Evolutionary conservation across 2,797 vertebrate genomes (phyloP).

Genomic region (Mus minutoides): DNA sequence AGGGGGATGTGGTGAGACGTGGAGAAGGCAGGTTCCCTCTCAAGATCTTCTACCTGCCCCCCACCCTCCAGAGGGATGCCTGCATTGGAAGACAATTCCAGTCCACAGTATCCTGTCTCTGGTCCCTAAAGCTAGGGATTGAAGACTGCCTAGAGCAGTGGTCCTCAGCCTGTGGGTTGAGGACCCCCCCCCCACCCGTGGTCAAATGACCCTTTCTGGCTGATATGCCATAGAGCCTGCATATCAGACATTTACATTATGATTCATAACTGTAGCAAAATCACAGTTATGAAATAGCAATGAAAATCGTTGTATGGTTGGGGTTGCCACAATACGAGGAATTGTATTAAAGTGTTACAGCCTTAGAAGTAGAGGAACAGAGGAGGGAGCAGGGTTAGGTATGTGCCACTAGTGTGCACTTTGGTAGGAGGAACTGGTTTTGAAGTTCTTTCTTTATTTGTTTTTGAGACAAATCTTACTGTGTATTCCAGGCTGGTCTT

Average conservation of each 20-base stretch:
- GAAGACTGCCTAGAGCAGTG: neutral
- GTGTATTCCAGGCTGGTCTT: neutral
- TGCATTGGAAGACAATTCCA: neutral
- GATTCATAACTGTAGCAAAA: neutral
- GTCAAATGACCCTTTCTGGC: neutral
- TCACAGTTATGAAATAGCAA: neutral
- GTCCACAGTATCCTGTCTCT: neutral
- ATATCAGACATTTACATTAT: neutral
- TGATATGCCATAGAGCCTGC: neutral
- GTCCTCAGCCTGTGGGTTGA: neutral
- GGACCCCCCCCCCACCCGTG: neutral
- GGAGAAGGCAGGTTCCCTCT: neutral
- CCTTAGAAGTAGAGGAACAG: neutral
- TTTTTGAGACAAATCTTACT: neutral
- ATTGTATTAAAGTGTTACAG: neutral
- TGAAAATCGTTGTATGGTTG: neutral
- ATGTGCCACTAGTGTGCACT: neutral
- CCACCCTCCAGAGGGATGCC: neutral
- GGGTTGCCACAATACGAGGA: neutral
- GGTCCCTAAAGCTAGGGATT: neutral
- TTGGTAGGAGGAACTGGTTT: neutral
- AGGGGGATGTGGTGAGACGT: neutral
- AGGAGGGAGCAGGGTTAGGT: neutral
- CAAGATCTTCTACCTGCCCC: neutral
- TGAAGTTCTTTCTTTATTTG: neutral